A percentile compares a stretch with the other conserved stretches of the same genome.
phyloP scores from a whole-genome alignment of 2,888 invertebrate species.

The Allygus modestus region DNA sequence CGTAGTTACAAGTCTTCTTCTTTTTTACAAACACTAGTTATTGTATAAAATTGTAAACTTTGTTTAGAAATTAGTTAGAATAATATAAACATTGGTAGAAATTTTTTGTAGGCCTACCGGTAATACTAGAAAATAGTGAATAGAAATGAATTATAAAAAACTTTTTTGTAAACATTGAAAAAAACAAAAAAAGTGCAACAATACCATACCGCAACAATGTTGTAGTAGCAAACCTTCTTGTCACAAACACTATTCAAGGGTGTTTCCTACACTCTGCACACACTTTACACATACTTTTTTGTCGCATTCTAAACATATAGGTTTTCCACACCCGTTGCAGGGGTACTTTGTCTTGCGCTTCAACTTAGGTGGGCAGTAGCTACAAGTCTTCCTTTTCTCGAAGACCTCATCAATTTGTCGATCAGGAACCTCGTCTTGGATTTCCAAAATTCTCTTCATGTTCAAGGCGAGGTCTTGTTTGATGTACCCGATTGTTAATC shows the following conservation, averaged over 20 bases:
- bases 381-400: conserved; percentile 49
- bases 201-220: background rate
- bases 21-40: no score
- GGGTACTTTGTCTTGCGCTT: conserved; percentile 55
- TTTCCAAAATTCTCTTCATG: conserved; percentile 49
- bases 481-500: conserved; percentile 21
- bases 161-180: no score
- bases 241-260: no score
- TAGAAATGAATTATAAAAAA: no score
- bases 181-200: background rate
- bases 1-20: no score
- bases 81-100: no score
- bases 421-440: conserved; percentile 3
- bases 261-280: background rate
- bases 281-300: conserved; percentile 26
- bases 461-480: conserved; percentile 17
- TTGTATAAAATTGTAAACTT: no score
- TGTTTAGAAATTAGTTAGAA: no score
- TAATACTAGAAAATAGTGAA: no score
- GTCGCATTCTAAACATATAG: conserved; percentile 48
- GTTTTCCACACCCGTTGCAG: conserved; percentile 34
- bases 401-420: background rate
- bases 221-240: no score
- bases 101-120: no score
- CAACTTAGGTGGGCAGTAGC: conserved; percentile 34